Conservation (phyloP, 2,888 invertebrate species). For the Nephrocerus scutellatus region DNA sequence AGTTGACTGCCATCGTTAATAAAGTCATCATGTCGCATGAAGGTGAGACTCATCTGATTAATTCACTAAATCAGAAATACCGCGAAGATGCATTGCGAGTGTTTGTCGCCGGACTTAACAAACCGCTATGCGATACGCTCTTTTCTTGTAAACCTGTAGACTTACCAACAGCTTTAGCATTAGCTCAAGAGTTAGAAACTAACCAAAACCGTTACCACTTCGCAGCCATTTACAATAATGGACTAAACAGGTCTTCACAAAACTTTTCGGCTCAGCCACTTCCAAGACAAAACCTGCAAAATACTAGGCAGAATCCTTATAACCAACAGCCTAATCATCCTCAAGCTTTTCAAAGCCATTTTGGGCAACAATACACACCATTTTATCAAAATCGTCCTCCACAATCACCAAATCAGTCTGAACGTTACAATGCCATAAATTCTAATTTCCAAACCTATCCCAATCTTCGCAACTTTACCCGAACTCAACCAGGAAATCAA, state of each 20-base stretch:
- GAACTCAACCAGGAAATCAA: too few species aligned
- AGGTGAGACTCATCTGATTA: neutral
- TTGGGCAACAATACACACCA: too few species aligned
- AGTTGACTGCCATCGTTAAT: conserved; percentile 6
- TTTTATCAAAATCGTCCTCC: too few species aligned
- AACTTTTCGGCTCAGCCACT: neutral
- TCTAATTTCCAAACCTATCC: too few species aligned
- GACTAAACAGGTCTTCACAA: too few species aligned
- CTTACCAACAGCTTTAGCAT: conserved; percentile 2
- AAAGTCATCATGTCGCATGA: conserved; percentile 9
- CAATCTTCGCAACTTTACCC: too few species aligned
- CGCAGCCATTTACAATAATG: neutral
- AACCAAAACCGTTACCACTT: too few species aligned
- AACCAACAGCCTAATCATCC: too few species aligned
- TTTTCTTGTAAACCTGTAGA: conserved; percentile 5
- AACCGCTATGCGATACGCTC: conserved; percentile 5
- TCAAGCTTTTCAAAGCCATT: too few species aligned
- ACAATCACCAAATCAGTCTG: too few species aligned
- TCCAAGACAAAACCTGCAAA: neutral
- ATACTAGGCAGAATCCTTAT: conserved; percentile 1
- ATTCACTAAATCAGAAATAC: conserved; percentile 8
- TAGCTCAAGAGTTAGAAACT: conserved; percentile 3
- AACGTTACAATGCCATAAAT: too few species aligned
- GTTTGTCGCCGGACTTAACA: conserved; percentile 8
- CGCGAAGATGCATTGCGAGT: conserved; percentile 8